phyloP scores from a whole-genome alignment of 2,888 invertebrate species.

The Lithodes maja region DNA sequence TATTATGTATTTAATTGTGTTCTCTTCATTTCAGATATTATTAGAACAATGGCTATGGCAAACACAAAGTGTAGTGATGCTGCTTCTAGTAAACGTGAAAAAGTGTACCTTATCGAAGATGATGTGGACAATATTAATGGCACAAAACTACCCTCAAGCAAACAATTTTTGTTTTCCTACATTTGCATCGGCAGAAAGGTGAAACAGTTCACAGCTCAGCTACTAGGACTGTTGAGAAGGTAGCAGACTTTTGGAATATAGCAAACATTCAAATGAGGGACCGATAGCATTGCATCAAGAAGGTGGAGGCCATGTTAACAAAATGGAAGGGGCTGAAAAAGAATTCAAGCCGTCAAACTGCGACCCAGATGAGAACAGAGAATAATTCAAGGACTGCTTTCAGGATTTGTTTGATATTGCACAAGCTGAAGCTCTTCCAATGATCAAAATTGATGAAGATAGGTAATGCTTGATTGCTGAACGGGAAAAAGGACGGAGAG shows the following conservation, averaged over 20 bases:
- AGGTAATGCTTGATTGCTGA: neutral
- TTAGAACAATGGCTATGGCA: neutral
- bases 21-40: neutral
- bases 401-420: conserved; percentile 25
- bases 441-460: conserved; percentile 18
- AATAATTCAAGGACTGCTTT: conserved; percentile 1
- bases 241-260: conserved; percentile 14
- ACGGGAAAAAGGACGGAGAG: conserved; percentile 26
- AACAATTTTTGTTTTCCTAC: conserved; percentile 16
- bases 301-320: conserved; percentile 20
- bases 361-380: conserved; percentile 29
- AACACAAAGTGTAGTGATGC: neutral
- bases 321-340: conserved; percentile 25
- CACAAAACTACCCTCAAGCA: conserved; percentile 1
- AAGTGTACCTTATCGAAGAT: neutral
- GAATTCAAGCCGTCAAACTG: conserved; percentile 7
- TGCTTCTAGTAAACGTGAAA: neutral
- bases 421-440: conserved; percentile 19
- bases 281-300: neutral
- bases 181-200: conserved; percentile 4
- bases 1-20: neutral
- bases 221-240: conserved; percentile 23
- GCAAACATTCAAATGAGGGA: neutral
- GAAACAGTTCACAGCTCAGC: conserved; percentile 26
- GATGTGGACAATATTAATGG: conserved; percentile 7